A percentile compares a stretch with the other conserved stretches of the same genome.
These are phyloP conservation scores for Malacoctenus gilli DNA, from an alignment of 2,797 vertebrate species.

Conservation along the genomic window DNA sequence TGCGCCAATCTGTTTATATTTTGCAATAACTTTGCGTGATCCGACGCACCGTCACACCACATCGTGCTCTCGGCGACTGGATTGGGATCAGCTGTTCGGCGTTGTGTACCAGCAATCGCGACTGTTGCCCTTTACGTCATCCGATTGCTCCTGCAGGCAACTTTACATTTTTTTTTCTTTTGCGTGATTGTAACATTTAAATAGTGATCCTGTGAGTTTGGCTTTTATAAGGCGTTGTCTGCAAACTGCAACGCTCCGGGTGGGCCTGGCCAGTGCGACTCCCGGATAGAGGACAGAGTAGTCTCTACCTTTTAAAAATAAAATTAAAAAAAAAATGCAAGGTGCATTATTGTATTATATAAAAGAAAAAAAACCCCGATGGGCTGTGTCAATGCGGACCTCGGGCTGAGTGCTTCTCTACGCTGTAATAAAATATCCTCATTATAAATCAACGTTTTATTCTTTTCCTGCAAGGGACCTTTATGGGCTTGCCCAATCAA, in stretches of 20 bases:
- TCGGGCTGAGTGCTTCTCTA: slow-evolving; percentile 32
- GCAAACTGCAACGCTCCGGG: slow-evolving; percentile 29
- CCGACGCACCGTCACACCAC: too few species aligned
- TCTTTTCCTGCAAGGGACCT: neutral
- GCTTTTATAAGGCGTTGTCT: slow-evolving; percentile 57
- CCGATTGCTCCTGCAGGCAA: too few species aligned
- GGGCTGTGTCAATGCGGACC: slow-evolving; percentile 59
- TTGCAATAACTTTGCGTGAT: too few species aligned
- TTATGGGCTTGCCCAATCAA: neutral
- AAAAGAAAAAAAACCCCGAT: slow-evolving; percentile 18
- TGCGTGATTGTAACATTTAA: too few species aligned
- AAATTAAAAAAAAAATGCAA: slow-evolving; percentile 8
- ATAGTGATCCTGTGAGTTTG: too few species aligned
- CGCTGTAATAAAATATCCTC: slow-evolving; percentile 23
- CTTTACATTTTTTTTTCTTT: too few species aligned
- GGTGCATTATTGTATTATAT: slow-evolving; percentile 20
- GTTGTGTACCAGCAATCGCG: too few species aligned
- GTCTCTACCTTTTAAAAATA: too few species aligned
- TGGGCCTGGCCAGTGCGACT: slow-evolving; percentile 4
- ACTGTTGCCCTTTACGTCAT: too few species aligned
- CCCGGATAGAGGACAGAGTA: neutral
- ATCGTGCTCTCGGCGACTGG: too few species aligned
- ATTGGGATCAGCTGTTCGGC: too few species aligned
- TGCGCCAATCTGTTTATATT: too few species aligned
- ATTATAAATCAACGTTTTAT: slow-evolving; percentile 11